Evolutionary conservation across 2,888 invertebrate species (phyloP).

Genomic region (Hyles lineata): DNA sequence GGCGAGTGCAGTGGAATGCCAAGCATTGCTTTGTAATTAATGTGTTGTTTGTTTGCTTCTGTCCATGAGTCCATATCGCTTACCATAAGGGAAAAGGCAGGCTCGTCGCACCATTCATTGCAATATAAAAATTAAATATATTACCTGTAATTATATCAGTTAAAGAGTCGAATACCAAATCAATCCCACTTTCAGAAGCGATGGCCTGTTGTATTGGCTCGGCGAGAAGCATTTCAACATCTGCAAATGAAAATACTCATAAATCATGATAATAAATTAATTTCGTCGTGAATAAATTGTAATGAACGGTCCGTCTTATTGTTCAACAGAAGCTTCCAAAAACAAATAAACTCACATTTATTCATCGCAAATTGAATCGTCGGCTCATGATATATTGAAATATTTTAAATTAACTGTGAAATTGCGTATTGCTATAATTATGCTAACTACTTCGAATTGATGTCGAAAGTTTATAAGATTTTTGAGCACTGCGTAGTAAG

Average conservation of each 20-base stretch:
- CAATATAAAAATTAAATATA: not conserved
- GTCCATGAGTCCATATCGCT: too few species aligned
- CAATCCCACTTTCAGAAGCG: slow-evolving; percentile 89
- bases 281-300: not conserved
- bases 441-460: not conserved
- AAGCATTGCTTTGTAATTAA: too few species aligned
- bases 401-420: not conserved
- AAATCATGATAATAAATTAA: slow-evolving; percentile 31
- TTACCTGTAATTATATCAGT: slow-evolving; percentile 89
- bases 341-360: not conserved
- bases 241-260: slow-evolving; percentile 69
- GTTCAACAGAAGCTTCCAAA: not conserved
- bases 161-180: slow-evolving; percentile 89
- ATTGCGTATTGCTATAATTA: not conserved
- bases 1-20: too few species aligned
- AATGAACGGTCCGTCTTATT: slow-evolving; percentile 10
- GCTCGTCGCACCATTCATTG: too few species aligned
- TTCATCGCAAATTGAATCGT: slow-evolving; percentile 3
- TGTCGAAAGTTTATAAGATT: too few species aligned
- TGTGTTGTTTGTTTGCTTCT: too few species aligned
- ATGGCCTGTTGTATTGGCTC: slow-evolving; percentile 91
- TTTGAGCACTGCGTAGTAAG: too few species aligned
- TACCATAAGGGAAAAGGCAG: too few species aligned
- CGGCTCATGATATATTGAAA: not conserved
- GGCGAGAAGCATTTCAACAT: slow-evolving; percentile 89